Base-by-base conservation (phyloP, 92 coral and sea anemone genomes). In the Palythoa heliodiscus region DNA sequence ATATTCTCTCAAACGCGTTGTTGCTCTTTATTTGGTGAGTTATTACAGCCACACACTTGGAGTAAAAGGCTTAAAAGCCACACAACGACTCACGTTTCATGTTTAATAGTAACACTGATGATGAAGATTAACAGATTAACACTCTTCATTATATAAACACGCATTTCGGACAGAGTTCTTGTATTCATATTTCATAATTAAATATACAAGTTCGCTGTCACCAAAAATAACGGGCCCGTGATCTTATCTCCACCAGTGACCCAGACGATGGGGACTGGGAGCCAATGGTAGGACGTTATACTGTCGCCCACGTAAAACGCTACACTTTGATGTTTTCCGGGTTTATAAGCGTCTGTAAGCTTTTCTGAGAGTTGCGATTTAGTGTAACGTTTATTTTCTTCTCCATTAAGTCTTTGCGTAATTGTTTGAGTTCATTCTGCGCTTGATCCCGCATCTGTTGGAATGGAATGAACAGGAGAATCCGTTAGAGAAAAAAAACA, bases 381-480 rank as follows among this genome's bases (percentile, higher is more conserved):
- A 97, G 91, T 0, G 99, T 97, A 19, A 95, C 89, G 58, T 94
- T 97, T 63, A 97, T 97, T 80, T 97, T 97, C 90, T 93, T 97
- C 39, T 97, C 99, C 89, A 97, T 76, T 29, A 94, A 75, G 15
- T 97, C 98, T 55, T 97, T 92, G 58, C 99, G 95, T 48, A 97
- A 87, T 48, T 97, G 94, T 53, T 97, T 97, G 55, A 97, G 87
- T 75, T 97, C 99, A 53, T 86, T 91, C 77, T 97, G 99, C 23
- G 99, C 98, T 55, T 89, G 93, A 70, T 97, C 99, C 24, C 99
- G 97, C 82, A 92, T 89, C 99, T 97, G 73, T 22, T 61, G 77
- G 60, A 25, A 52, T 19, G 68, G 39, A 73, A 75, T 23, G 73
- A 69, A 70, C 20, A 15, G 12, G 35, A 12, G 7, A 29, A 11